phyloP scores from a whole-genome alignment of 2,888 invertebrate species.

The Synergus gifuensis region DNA sequence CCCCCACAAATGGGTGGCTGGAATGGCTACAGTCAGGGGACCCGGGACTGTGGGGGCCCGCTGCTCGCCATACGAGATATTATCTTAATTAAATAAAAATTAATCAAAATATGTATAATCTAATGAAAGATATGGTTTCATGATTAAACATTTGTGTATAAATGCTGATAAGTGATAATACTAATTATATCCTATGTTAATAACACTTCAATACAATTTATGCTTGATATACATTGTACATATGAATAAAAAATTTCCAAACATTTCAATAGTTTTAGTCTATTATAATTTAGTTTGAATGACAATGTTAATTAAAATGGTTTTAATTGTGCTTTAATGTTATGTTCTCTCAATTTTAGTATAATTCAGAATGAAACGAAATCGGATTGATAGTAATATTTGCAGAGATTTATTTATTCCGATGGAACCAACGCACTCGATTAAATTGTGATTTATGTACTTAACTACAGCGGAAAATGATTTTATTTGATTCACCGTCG shows the following conservation, averaged over 20 bases:
- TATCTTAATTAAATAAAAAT: too few species aligned
- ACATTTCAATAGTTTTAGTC: background rate
- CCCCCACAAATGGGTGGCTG: too few species aligned
- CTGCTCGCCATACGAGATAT: too few species aligned
- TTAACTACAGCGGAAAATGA: conserved; percentile 41
- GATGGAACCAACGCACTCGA: background rate
- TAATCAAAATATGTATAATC: background rate
- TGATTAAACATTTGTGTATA: background rate
- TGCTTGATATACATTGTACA: too few species aligned
- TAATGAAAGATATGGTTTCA: background rate
- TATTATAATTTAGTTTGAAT: background rate
- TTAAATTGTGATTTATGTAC: conserved; percentile 29
- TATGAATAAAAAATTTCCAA: too few species aligned
- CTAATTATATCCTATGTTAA: background rate
- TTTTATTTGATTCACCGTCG: conserved; percentile 42
- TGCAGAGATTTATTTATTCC: conserved; percentile 38
- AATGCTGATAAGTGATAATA: background rate
- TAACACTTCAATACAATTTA: too few species aligned
- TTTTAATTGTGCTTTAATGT: background rate
- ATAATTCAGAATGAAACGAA: background rate
- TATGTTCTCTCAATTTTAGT: background rate
- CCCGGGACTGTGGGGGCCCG: too few species aligned
- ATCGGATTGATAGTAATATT: background rate
- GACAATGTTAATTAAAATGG: background rate
- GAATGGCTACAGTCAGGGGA: too few species aligned